These are phyloP conservation scores for Orthonevra nobilis DNA, from an alignment of 2,888 invertebrate species.

Conservation along the genomic window DNA sequence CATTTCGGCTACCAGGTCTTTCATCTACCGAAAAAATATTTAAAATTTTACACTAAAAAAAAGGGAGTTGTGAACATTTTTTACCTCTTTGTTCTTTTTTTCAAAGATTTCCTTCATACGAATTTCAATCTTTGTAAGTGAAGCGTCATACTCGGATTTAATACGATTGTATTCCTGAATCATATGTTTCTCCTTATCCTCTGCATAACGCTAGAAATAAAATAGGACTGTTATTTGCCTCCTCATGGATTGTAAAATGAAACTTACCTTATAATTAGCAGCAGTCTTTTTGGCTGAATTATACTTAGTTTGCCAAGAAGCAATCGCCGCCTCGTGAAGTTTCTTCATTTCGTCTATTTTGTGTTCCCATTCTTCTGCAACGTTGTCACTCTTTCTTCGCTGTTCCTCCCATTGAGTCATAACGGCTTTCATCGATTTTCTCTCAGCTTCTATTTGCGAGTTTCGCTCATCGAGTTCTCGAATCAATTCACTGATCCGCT, in stretches of 20 bases:
- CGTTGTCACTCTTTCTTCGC: slow-evolving; percentile 80
- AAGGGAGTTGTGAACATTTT: neutral
- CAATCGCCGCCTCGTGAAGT: slow-evolving; percentile 81
- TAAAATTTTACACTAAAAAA: neutral
- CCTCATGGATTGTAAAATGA: too few relatives aligned
- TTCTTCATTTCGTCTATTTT: slow-evolving; percentile 81
- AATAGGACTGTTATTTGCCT: too few relatives aligned
- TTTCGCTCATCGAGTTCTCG: slow-evolving; percentile 77
- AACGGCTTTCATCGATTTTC: slow-evolving; percentile 80
- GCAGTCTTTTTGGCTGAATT: slow-evolving; percentile 84
- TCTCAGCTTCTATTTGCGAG: slow-evolving; percentile 80
- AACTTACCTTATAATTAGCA: slow-evolving; percentile 82
- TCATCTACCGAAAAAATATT: slow-evolving; percentile 58
- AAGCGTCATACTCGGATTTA: slow-evolving; percentile 82
- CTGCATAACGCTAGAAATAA: slow-evolving; percentile 82
- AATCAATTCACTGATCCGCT: slow-evolving; percentile 77
- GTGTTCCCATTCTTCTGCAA: slow-evolving; percentile 80
- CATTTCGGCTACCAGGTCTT: slow-evolving; percentile 46
- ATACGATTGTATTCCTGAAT: slow-evolving; percentile 84
- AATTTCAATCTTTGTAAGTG: slow-evolving; percentile 75
- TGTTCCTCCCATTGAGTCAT: slow-evolving; percentile 80
- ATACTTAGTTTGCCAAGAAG: slow-evolving; percentile 83
- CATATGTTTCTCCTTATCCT: slow-evolving; percentile 84
- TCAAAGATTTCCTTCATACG: slow-evolving; percentile 75
- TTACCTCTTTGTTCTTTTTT: slow-evolving; percentile 74